Conservation (phyloP, 2,888 invertebrate genomes). For the Mesodorylaimus sp. region DNA sequence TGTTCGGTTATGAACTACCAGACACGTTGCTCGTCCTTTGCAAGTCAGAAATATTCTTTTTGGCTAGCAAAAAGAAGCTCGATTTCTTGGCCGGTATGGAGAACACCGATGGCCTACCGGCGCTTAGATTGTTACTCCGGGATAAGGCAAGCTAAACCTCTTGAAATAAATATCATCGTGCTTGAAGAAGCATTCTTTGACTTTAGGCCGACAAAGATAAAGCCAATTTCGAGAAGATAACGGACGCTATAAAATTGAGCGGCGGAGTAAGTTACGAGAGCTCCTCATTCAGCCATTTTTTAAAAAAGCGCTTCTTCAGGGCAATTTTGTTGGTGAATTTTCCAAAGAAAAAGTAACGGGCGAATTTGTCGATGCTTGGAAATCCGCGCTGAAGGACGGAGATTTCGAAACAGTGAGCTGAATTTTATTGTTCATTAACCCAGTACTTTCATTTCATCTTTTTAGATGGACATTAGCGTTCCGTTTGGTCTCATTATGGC, state of each 20-base stretch:
- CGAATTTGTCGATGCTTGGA: conserved; percentile 80
- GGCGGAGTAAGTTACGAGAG: conserved; percentile 42
- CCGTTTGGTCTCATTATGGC: conserved; percentile 70
- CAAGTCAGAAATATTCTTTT: conserved; percentile 61
- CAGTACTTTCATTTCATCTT: conserved; percentile 5
- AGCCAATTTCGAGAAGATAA: conserved; percentile 49
- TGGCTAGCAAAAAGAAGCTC: conserved; percentile 92
- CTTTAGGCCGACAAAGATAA: conserved; percentile 69
- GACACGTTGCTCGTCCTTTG: conserved; percentile 84
- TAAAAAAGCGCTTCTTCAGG: conserved; percentile 31
- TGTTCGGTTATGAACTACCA: conserved; percentile 84
- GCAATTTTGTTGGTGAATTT: conserved; percentile 71
- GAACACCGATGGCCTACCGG: conserved; percentile 53
- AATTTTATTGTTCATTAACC: neutral
- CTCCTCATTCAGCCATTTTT: neutral
- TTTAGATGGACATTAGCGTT: conserved; percentile 52
- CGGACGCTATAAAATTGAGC: conserved; percentile 63
- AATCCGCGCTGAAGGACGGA: conserved; percentile 52
- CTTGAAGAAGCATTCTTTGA: conserved; percentile 18
- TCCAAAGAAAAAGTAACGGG: conserved; percentile 80
- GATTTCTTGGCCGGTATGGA: conserved; percentile 82
- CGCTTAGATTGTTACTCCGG: conserved; percentile 62
- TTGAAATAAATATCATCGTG: neutral
- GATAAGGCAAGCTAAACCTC: conserved; percentile 55
- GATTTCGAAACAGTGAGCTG: conserved; percentile 51